phyloP scores from a whole-genome alignment of 2,797 vertebrate species.

The Tenualosa thibaudeaui region DNA sequence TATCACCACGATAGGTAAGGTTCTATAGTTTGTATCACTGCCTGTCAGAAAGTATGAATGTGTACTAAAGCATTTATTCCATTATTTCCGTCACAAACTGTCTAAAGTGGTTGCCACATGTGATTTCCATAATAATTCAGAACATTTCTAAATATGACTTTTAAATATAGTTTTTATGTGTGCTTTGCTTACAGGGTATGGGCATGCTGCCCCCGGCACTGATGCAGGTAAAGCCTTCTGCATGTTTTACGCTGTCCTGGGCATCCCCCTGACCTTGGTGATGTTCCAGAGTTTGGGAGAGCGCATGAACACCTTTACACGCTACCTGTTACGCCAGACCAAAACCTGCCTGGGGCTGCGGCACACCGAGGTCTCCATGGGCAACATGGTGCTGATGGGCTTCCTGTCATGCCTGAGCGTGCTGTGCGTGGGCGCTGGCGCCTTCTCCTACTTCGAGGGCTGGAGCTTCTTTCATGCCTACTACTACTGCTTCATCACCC shows the following conservation, averaged over 20 bases:
- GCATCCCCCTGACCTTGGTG: slow-evolving; percentile 87
- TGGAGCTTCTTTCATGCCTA: slow-evolving; percentile 89
- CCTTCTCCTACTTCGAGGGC: slow-evolving; percentile 87
- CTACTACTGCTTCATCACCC: slow-evolving; percentile 89
- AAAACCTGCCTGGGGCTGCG: slow-evolving; percentile 82
- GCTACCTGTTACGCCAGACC: slow-evolving; percentile 77
- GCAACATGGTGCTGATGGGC: slow-evolving; percentile 88
- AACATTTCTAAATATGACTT: slow-evolving; percentile 3
- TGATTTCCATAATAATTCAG: neutral
- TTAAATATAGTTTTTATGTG: neutral
- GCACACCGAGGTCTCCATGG: slow-evolving; percentile 79
- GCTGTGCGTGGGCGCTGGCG: slow-evolving; percentile 79
- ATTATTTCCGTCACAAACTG: neutral
- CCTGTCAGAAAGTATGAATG: neutral
- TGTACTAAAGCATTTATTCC: neutral
- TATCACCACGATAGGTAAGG: slow-evolving; percentile 90
- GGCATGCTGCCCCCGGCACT: slow-evolving; percentile 81
- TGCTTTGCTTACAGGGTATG: slow-evolving; percentile 75
- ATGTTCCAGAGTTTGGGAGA: slow-evolving; percentile 93
- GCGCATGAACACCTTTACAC: slow-evolving; percentile 84
- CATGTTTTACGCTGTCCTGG: slow-evolving; percentile 88
- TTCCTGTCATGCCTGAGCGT: slow-evolving; percentile 84
- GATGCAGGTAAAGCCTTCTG: slow-evolving; percentile 88
- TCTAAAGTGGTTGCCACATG: neutral
- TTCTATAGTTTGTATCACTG: neutral